These are phyloP conservation scores for Ammodytes dubius DNA, from an alignment of 2,113 vertebrate species.

Conservation along the genomic window DNA sequence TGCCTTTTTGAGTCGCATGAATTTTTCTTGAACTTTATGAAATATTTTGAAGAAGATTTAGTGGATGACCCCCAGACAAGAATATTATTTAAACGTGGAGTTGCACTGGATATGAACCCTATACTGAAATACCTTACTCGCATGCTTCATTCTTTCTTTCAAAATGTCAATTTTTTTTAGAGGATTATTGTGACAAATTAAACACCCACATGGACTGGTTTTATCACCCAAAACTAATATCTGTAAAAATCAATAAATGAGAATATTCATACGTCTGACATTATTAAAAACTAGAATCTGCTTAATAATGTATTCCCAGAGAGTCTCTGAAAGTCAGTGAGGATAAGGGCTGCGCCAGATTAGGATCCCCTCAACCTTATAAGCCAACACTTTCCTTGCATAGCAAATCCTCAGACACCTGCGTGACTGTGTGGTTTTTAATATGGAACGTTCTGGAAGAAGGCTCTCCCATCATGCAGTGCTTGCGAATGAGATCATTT, in stretches of 20 bases:
- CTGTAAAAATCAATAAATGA: constrained; percentile 21
- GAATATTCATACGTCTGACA: constrained; percentile 17
- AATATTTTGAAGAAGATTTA: constrained; percentile 22
- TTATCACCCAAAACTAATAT: constrained; percentile 18
- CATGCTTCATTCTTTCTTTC: constrained; percentile 17
- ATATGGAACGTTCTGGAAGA: constrained; percentile 45
- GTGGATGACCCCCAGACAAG: neutral
- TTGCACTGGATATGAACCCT: constrained; percentile 47
- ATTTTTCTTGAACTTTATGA: constrained; percentile 23
- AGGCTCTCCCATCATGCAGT: constrained; percentile 66
- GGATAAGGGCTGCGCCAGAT: constrained; percentile 49
- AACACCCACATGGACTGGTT: constrained; percentile 1
- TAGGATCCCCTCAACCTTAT: constrained; percentile 41
- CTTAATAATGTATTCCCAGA: constrained; percentile 45
- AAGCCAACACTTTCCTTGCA: constrained; percentile 48
- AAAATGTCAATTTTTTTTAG: neutral
- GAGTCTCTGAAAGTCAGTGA: constrained; percentile 29
- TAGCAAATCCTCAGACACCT: constrained; percentile 67
- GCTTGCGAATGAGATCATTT: constrained; percentile 72
- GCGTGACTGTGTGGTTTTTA: constrained; percentile 41
- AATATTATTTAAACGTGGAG: constrained; percentile 18
- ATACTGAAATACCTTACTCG: neutral
- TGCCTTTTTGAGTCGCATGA: neutral
- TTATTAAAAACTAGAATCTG: constrained; percentile 46
- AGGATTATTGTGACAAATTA: constrained; percentile 11